Evolutionary conservation across 2,888 invertebrate species (phyloP), one percentile per base, ranked within the genome.

Genomic region (Scaptomyza parva): DNA sequence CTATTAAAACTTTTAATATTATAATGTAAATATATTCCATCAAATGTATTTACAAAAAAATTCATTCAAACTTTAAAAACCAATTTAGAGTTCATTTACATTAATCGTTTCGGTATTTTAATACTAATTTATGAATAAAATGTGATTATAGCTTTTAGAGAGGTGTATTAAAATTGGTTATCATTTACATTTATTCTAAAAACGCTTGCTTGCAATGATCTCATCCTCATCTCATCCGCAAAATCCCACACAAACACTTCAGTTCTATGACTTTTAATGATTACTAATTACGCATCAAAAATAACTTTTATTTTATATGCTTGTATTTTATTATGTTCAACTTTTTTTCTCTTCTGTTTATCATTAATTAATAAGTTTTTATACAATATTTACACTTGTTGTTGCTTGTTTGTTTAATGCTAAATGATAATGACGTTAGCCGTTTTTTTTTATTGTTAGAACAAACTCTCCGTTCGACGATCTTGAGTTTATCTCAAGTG

Each of bases 351-450:
- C 1, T 28, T 28, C 39, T 71, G 60, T 61, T 65, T 53, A 61
- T 37, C 59, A 60, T 76, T 43, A 54, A 71, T 52, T 71, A 75
- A 66, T 47, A 57, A 64, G 51, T 57, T 74, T 74, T 53, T 20
- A 68, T 26, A 41, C 62, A 52, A 52, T 68, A 54, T 63, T 57
- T 68, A 35, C 43, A 41, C 53, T 48, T 22, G 30, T 67, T 76
- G 61, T n/a, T n/a, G n/a, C n/a, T n/a, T n/a, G n/a, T 55, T 76
- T 76, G 59, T 58, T 61, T 43, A 62, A 69, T 66, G 63, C 79
- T 55, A 65, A 68, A 76, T 48, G 76, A 58, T 62, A 76, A 73
- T 76, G 73, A 70, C 60, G 71, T 37, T 75, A 52, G 62, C 26
- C 55, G 44, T 37, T 20, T 28, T n/a, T 60, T 18, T 0, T 17